phyloP scores from a whole-genome alignment of 2,113 vertebrate genomes.

The Tringa solitaria region DNA sequence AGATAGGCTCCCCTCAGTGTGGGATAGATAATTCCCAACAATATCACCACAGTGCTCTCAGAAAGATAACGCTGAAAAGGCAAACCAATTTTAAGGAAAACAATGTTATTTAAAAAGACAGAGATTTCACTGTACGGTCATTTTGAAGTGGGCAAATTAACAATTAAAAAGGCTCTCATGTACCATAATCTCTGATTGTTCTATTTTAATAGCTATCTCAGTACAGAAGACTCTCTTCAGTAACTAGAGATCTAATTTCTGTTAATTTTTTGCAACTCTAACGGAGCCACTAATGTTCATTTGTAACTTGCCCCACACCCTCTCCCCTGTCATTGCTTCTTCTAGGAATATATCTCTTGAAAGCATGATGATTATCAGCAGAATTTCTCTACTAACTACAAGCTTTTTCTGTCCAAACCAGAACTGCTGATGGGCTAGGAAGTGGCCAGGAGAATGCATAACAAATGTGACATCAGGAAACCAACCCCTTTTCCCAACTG shows the following conservation, averaged over 20 bases:
- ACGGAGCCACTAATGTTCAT: slow-evolving; percentile 36
- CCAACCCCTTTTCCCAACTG: neutral
- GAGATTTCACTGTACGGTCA: slow-evolving; percentile 53
- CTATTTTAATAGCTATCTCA: slow-evolving; percentile 70
- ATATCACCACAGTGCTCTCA: slow-evolving; percentile 13
- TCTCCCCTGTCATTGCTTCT: neutral
- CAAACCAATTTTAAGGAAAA: slow-evolving; percentile 53
- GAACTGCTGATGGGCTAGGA: slow-evolving; percentile 42
- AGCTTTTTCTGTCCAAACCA: slow-evolving; percentile 52
- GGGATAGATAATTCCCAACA: slow-evolving; percentile 49
- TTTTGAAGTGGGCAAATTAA: slow-evolving; percentile 68
- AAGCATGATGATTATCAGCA: slow-evolving; percentile 52
- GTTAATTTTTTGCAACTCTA: slow-evolving; percentile 72
- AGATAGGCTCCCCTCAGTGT: slow-evolving; percentile 41
- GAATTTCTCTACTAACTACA: slow-evolving; percentile 58
- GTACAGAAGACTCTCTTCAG: slow-evolving; percentile 64
- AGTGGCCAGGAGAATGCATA: neutral
- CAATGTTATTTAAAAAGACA: slow-evolving; percentile 40
- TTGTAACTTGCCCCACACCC: neutral
- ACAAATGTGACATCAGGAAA: slow-evolving; percentile 9
- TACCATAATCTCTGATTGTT: slow-evolving; percentile 65
- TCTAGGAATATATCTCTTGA: slow-evolving; percentile 57
- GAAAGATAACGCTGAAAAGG: slow-evolving; percentile 38
- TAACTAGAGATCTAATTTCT: slow-evolving; percentile 73
- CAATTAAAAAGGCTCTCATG: slow-evolving; percentile 70